phyloP scores from a whole-genome alignment of 1,140 invertebrate species.

The Heliconius hewitsoni region DNA sequence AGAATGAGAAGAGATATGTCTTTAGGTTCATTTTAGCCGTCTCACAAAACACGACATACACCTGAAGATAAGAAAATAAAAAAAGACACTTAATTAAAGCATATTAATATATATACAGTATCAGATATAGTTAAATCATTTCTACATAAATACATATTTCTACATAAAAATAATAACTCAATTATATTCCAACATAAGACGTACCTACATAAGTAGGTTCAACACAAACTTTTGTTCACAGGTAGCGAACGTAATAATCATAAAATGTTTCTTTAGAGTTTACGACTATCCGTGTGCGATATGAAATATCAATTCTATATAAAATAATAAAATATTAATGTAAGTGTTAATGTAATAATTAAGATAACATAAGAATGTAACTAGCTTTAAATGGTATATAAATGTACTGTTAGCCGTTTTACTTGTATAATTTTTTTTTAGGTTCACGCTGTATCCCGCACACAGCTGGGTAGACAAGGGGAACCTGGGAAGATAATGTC shows the following conservation, averaged over 20 bases:
- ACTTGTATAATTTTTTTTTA: too few species aligned
- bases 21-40: too few species aligned
- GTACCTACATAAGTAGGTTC: not conserved
- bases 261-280: conserved; percentile 8
- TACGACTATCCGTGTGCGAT: conserved; percentile 1
- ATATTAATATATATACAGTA: too few species aligned
- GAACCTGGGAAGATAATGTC: too few species aligned
- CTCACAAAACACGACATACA: too few species aligned
- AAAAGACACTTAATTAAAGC: too few species aligned
- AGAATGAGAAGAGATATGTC: too few species aligned
- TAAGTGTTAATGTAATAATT: not conserved
- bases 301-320: not conserved
- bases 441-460: too few species aligned
- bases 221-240: not conserved
- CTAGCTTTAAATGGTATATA: not conserved
- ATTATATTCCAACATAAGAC: not conserved
- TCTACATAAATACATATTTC: not conserved
- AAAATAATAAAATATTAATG: not conserved
- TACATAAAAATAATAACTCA: not conserved
- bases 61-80: too few species aligned
- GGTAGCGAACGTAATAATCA: conserved; percentile 9
- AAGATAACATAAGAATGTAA: not conserved
- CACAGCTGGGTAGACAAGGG: too few species aligned
- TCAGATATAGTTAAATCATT: too few species aligned
- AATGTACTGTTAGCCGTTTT: not conserved